Conservation (phyloP, 2,888 invertebrate genomes). For the Ichneumon xanthorius region DNA sequence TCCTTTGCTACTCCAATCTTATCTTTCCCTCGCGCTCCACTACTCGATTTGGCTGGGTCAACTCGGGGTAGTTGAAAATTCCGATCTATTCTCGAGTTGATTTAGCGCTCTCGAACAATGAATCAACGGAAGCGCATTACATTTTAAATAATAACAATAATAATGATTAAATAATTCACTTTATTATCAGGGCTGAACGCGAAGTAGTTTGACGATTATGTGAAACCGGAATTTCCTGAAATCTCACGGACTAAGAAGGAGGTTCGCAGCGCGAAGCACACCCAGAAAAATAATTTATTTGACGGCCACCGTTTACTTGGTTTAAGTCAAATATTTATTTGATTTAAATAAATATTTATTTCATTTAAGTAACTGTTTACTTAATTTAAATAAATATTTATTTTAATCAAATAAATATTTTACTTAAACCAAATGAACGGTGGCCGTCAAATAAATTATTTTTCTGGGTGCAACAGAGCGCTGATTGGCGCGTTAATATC, state of each 20-base stretch:
- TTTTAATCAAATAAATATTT: no score
- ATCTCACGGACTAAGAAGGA: neutral
- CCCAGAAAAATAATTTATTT: no score
- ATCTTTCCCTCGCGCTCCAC: slow-evolving; percentile 63
- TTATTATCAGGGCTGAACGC: neutral
- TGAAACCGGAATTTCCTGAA: neutral
- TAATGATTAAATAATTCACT: neutral
- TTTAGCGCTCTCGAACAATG: slow-evolving; percentile 48
- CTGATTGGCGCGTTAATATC: neutral
- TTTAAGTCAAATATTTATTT: no score
- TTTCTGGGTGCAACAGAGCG: neutral
- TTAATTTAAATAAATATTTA: no score
- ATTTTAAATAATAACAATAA: neutral
- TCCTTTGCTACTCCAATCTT: slow-evolving; percentile 51
- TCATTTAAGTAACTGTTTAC: no score
- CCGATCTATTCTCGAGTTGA: slow-evolving; percentile 54
- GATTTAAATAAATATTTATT: no score
- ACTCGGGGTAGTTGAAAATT: slow-evolving; percentile 60
- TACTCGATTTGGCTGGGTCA: slow-evolving; percentile 61
- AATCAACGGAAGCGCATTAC: neutral
- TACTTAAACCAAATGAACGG: no score
- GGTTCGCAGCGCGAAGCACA: neutral
- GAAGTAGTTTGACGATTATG: neutral
- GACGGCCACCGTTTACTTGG: no score
- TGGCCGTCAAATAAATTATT: no score